A percentile compares a stretch with the other conserved stretches of the same genome.
phyloP scores from a whole-genome alignment of 2,888 invertebrate genomes.

The Atrina japonica region DNA sequence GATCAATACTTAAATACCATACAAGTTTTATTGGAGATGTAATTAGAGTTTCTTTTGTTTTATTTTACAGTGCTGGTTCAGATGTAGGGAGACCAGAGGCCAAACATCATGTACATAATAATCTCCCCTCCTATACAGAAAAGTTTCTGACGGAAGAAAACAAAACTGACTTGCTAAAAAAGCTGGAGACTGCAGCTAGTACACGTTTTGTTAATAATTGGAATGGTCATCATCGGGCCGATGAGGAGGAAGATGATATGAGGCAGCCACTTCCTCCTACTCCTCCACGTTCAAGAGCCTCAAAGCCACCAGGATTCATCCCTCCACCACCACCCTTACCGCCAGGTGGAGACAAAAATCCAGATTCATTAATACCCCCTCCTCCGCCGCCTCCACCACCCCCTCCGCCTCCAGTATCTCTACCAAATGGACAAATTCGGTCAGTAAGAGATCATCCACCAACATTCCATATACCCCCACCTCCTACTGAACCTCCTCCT shows the following conservation, averaged over 20 bases:
- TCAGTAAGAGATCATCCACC: constrained; percentile 4
- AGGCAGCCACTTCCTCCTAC: background rate
- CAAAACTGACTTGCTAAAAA: constrained; percentile 50
- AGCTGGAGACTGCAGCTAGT: constrained; percentile 47
- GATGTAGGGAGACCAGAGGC: no score
- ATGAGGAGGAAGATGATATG: background rate
- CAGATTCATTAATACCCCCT: background rate
- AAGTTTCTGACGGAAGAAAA: constrained; percentile 50
- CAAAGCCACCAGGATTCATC: constrained; percentile 2
- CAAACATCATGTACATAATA: constrained; percentile 40
- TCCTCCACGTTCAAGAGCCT: constrained; percentile 11
- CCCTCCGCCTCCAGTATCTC: constrained; percentile 33
- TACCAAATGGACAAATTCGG: constrained; percentile 20
- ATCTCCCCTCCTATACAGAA: constrained; percentile 53
- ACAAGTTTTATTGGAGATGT: no score
- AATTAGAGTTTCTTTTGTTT: no score
- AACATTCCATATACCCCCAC: constrained; percentile 26
- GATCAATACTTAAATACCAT: no score
- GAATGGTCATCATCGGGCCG: constrained; percentile 45
- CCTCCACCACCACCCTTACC: constrained; percentile 18
- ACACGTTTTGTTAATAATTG: constrained; percentile 49
- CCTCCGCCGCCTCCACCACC: constrained; percentile 42
- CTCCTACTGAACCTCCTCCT: constrained; percentile 22
- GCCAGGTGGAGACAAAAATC: background rate
- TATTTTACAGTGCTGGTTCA: no score